phyloP scores from a whole-genome alignment of 2,113 vertebrate genomes.

The Salvator merianae region DNA sequence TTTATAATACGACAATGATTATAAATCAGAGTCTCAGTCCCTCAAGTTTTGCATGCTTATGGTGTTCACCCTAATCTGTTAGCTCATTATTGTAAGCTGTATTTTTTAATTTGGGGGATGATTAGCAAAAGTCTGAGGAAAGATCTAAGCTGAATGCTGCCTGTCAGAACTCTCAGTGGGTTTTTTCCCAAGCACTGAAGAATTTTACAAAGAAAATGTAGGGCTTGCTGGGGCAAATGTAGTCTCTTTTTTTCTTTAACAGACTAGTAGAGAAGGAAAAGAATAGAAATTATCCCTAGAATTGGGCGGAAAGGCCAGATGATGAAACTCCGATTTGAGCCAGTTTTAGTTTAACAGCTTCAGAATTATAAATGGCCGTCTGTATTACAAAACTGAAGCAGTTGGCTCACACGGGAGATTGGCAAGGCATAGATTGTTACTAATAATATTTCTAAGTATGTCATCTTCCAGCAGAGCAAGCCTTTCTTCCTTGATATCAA shows the following conservation, averaged over 20 bases:
- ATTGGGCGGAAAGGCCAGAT: neutral
- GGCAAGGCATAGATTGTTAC: neutral
- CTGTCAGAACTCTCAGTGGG: neutral
- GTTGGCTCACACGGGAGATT: neutral
- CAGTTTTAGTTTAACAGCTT: neutral
- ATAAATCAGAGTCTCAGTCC: neutral
- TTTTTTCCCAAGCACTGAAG: neutral
- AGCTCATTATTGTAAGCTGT: neutral
- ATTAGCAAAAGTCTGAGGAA: neutral
- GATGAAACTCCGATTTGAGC: neutral
- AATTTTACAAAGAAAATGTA: neutral
- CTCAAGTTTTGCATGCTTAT: no score
- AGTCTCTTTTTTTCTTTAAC: slow-evolving; percentile 11
- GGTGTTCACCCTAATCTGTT: neutral
- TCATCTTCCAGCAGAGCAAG: neutral
- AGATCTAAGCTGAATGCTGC: neutral
- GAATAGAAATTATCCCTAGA: neutral
- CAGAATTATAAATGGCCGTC: slow-evolving; percentile 5
- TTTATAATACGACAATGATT: neutral
- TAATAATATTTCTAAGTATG: neutral
- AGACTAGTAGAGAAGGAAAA: neutral
- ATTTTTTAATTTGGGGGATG: neutral
- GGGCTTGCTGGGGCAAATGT: slow-evolving; percentile 35
- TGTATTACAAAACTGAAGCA: neutral
- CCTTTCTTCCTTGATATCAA: neutral